Evolutionary conservation across 2,888 invertebrate genomes (phyloP).

Genomic region (Drepanosiphum platanoidis): DNA sequence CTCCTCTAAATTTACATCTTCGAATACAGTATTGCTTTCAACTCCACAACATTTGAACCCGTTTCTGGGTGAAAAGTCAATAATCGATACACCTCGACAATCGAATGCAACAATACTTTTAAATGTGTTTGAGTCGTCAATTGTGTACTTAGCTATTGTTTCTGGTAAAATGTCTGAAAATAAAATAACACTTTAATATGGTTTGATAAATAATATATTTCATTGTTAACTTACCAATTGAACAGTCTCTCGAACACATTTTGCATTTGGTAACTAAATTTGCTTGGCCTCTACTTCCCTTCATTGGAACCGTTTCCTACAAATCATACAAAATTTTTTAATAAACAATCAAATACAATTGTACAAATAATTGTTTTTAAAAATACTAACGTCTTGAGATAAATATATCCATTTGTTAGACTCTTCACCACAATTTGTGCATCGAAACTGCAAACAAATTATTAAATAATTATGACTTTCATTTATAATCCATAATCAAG

Average conservation of each 20-base stretch:
- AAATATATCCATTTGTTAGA: slow-evolving; percentile 58
- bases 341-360: slow-evolving; percentile 2
- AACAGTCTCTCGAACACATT: slow-evolving; percentile 56
- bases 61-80: slow-evolving; percentile 60
- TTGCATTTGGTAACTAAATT: slow-evolving; percentile 58
- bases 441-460: slow-evolving; percentile 37
- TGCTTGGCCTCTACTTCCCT: slow-evolving; percentile 48
- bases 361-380: neutral
- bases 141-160: slow-evolving; percentile 28
- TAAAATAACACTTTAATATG: neutral
- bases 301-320: slow-evolving; percentile 39
- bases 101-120: slow-evolving; percentile 57
- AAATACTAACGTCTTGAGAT: slow-evolving; percentile 47
- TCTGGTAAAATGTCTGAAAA: slow-evolving; percentile 57
- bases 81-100: slow-evolving; percentile 48
- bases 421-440: slow-evolving; percentile 59
- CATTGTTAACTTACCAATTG: slow-evolving; percentile 20
- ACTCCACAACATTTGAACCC: slow-evolving; percentile 52
- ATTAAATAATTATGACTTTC: neutral
- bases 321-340: neutral
- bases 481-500: neutral
- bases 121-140: slow-evolving; percentile 51
- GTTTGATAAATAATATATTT: neutral
- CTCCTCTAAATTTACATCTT: slow-evolving; percentile 56
- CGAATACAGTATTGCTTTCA: slow-evolving; percentile 46